Conservation (phyloP, 2,113 vertebrate genomes). For the Eleginops maclovinus region DNA sequence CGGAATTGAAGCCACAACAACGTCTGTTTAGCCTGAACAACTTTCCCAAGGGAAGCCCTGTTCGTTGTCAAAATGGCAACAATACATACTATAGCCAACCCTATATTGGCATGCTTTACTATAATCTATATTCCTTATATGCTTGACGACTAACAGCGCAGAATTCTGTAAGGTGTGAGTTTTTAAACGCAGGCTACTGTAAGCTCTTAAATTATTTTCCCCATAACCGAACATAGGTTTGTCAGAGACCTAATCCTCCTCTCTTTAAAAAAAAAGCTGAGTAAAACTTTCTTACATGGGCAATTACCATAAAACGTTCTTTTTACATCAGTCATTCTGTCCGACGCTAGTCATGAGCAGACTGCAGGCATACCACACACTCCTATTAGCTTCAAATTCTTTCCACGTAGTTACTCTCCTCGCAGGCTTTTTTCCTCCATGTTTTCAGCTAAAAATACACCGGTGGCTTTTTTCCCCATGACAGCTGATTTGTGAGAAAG, state of each 20-base stretch:
- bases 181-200: slow-evolving; percentile 56
- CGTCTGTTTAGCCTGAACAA: slow-evolving; percentile 55
- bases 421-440: slow-evolving; percentile 39
- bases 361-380: slow-evolving; percentile 43
- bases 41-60: slow-evolving; percentile 78
- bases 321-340: slow-evolving; percentile 59
- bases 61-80: slow-evolving; percentile 66
- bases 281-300: slow-evolving; percentile 66
- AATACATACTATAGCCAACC: slow-evolving; percentile 26
- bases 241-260: slow-evolving; percentile 17
- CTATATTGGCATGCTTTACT: slow-evolving; percentile 15
- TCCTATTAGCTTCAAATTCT: slow-evolving; percentile 70
- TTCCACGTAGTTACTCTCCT: slow-evolving; percentile 68
- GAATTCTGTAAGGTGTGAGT: slow-evolving; percentile 49
- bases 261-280: slow-evolving; percentile 28
- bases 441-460: slow-evolving; percentile 72
- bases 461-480: slow-evolving; percentile 31
- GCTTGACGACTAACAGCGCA: slow-evolving; percentile 20
- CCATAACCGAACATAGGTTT: slow-evolving; percentile 48
- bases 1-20: slow-evolving; percentile 45
- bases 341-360: slow-evolving; percentile 58
- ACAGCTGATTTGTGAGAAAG: slow-evolving; percentile 64
- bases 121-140: slow-evolving; percentile 33
- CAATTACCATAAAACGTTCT: slow-evolving; percentile 65
- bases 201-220: slow-evolving; percentile 57